phyloP scores from a whole-genome alignment of 53 echinoderm and acorn worm genomes.

The Zoroaster sp. region DNA sequence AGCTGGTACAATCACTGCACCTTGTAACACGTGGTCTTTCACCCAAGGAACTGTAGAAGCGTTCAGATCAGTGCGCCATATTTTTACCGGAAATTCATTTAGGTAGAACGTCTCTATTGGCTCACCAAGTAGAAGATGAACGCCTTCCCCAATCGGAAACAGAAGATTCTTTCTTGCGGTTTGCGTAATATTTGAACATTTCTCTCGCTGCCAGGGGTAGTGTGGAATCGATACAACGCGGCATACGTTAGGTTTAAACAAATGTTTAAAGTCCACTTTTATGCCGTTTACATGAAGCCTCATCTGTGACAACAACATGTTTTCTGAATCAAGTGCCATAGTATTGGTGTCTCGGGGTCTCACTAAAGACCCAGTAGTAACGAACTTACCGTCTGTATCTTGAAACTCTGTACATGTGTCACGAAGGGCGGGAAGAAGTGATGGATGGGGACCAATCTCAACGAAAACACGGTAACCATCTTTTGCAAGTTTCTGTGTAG shows the following conservation, averaged over 20 bases:
- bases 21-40: constrained; percentile 90
- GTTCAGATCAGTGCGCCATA: constrained; percentile 77
- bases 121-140: constrained; percentile 93
- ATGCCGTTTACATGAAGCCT: constrained; percentile 92
- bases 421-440: constrained; percentile 79
- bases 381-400: constrained; percentile 61
- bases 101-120: constrained; percentile 74
- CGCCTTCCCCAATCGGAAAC: constrained; percentile 78
- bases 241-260: constrained; percentile 79
- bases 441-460: constrained; percentile 91
- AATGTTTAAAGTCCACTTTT: constrained; percentile 71
- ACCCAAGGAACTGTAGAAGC: constrained; percentile 85
- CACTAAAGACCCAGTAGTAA: constrained; percentile 84
- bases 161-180: constrained; percentile 76
- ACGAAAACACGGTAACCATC: constrained; percentile 93
- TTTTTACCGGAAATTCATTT: constrained; percentile 71
- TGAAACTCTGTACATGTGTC: constrained; percentile 69
- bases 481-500: constrained; percentile 75
- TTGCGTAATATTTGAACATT: constrained; percentile 80
- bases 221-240: constrained; percentile 88
- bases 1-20: constrained; percentile 87
- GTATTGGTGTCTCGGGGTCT: constrained; percentile 85
- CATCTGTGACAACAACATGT: constrained; percentile 80
- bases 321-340: constrained; percentile 85
- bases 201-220: constrained; percentile 94